phyloP scores from a whole-genome alignment of 92 coral and sea anemone species.

The Anthopleura xanthogrammica region DNA sequence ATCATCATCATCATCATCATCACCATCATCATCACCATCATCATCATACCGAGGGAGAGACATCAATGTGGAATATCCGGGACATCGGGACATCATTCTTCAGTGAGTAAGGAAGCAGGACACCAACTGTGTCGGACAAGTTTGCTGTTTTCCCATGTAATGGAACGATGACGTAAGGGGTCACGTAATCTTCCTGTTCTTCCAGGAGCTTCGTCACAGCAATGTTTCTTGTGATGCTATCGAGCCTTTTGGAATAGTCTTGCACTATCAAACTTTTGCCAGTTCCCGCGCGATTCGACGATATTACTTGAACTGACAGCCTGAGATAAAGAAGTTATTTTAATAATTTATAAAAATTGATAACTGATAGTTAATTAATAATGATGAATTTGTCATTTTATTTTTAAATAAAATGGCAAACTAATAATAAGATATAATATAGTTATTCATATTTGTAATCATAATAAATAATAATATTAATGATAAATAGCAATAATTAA shows the following conservation, averaged over 20 bases:
- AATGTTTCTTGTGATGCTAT: constrained; percentile 57
- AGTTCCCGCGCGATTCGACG: constrained; percentile 70
- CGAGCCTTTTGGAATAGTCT: constrained; percentile 49
- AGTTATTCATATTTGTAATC: too few species aligned
- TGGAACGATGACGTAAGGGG: constrained; percentile 68
- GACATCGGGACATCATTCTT: constrained; percentile 75
- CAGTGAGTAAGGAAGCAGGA: constrained; percentile 64
- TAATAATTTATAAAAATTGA: not conserved
- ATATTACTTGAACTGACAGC: constrained; percentile 64
- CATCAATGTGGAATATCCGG: constrained; percentile 86
- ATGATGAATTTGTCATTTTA: too few species aligned
- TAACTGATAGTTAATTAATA: not conserved
- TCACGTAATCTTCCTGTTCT: constrained; percentile 41
- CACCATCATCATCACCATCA: too few species aligned
- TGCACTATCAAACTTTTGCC: constrained; percentile 73
- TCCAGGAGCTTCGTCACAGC: constrained; percentile 40
- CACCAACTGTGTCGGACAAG: constrained; percentile 51
- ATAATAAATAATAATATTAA: too few species aligned
- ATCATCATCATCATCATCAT: too few species aligned
- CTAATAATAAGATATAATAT: too few species aligned
- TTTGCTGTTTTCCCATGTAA: constrained; percentile 76
- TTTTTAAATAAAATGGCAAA: too few species aligned
- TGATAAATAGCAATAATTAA: too few species aligned
- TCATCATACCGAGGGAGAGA: constrained; percentile 79
- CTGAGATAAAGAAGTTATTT: constrained; percentile 25